A percentile compares a stretch with the other conserved stretches of the same genome.
Evolutionary conservation across 2,797 vertebrate species (phyloP).

Genomic region (Zenarchopterus dispar): DNA sequence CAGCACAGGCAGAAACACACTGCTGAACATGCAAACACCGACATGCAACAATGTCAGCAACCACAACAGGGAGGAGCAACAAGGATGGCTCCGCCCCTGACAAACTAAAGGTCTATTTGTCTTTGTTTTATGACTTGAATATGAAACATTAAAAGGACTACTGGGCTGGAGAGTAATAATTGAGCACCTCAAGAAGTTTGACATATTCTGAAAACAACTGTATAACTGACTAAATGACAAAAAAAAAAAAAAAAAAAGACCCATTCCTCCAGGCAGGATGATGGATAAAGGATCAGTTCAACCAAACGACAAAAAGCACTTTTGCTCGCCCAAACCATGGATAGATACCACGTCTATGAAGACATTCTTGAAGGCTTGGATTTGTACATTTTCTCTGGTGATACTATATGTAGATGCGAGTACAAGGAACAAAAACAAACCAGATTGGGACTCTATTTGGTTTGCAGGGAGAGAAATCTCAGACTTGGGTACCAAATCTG

Average conservation of each 20-base stretch:
- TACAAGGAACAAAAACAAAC: no score
- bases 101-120: constrained; percentile 31
- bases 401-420: no score
- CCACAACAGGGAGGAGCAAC: constrained; percentile 13
- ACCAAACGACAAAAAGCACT: constrained; percentile 20
- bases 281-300: constrained; percentile 48
- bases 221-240: constrained; percentile 17
- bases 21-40: constrained; percentile 55
- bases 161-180: constrained; percentile 6
- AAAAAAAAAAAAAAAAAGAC: constrained; percentile 39
- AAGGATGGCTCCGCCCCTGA: constrained; percentile 15
- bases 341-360: no score
- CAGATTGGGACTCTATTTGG: no score
- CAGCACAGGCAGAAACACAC: constrained; percentile 38
- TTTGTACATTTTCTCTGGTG: no score
- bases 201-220: constrained; percentile 10
- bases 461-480: no score
- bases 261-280: constrained; percentile 17
- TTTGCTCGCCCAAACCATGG: no score
- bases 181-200: constrained; percentile 34
- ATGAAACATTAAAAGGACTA: neutral
- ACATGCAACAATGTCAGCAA: constrained; percentile 49
- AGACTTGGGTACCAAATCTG: no score
- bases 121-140: neutral
- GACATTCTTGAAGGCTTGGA: no score